A percentile compares a stretch with the other conserved stretches of the same genome.
phyloP scores from a whole-genome alignment of 2,888 invertebrate species.

The Pyrochroa serraticornis region DNA sequence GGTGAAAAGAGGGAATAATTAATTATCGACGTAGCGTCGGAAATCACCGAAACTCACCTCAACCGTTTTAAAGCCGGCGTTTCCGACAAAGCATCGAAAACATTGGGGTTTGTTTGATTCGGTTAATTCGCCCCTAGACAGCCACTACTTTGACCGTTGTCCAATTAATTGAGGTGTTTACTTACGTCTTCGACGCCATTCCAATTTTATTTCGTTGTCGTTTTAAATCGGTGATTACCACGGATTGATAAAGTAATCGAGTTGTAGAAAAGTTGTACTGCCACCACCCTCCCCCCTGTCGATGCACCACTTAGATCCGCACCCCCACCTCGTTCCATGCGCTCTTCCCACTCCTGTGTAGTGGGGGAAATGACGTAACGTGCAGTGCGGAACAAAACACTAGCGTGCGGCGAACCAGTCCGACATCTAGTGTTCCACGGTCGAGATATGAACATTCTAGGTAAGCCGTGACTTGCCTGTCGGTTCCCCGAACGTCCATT shows the following conservation, averaged over 20 bases:
- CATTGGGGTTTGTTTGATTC: slow-evolving; percentile 24
- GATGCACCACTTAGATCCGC: slow-evolving; percentile 35
- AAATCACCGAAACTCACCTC: too few species aligned
- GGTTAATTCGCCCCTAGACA: slow-evolving; percentile 13
- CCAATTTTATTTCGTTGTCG: too few species aligned
- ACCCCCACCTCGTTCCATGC: slow-evolving; percentile 20
- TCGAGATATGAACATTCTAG: slow-evolving; percentile 60
- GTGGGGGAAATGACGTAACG: slow-evolving; percentile 55
- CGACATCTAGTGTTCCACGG: slow-evolving; percentile 59
- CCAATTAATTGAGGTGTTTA: not conserved
- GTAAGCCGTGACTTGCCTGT: slow-evolving; percentile 53
- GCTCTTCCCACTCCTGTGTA: slow-evolving; percentile 16
- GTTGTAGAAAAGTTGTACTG: too few species aligned
- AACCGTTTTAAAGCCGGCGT: slow-evolving; percentile 3
- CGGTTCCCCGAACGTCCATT: slow-evolving; percentile 45
- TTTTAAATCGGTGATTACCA: too few species aligned
- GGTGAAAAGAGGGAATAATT: too few species aligned
- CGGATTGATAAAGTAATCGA: too few species aligned
- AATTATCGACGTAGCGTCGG: too few species aligned
- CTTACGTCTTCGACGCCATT: too few species aligned
- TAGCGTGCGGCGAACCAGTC: slow-evolving; percentile 53
- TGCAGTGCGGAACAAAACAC: slow-evolving; percentile 59
- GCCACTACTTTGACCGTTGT: not conserved
- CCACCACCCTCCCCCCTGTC: too few species aligned
- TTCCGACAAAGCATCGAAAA: slow-evolving; percentile 5